Percentiles rank a stretch among this genome's conserved stretches.
Evolutionary conservation across 2,888 invertebrate genomes (phyloP).

Genomic region (Archips crataeganus): DNA sequence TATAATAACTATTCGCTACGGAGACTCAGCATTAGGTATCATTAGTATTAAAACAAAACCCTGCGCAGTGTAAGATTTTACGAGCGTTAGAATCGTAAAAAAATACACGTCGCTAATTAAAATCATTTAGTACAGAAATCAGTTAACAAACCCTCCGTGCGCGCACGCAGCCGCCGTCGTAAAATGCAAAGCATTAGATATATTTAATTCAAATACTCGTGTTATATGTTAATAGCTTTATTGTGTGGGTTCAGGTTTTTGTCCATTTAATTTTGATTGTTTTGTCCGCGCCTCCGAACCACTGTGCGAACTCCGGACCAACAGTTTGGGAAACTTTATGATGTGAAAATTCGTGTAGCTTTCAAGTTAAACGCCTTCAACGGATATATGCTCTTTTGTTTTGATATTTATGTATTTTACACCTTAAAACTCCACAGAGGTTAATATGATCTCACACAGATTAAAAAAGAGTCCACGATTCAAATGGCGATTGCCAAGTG

Average conservation of each 20-base stretch:
- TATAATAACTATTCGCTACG: neutral
- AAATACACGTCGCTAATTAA: constrained; percentile 32
- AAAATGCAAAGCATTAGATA: constrained; percentile 37
- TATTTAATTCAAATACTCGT: constrained; percentile 33
- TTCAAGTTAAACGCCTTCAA: constrained; percentile 19
- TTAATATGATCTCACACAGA: neutral
- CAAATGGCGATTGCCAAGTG: too few species aligned
- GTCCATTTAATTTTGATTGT: constrained; percentile 42
- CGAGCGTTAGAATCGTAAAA: constrained; percentile 6
- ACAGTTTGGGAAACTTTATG: constrained; percentile 38
- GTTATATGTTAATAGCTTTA: constrained; percentile 40
- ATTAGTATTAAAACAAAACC: neutral
- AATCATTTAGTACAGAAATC: constrained; percentile 38
- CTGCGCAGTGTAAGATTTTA: neutral
- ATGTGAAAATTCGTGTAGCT: constrained; percentile 41
- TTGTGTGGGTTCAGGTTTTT: constrained; percentile 32
- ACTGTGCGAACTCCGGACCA: constrained; percentile 37
- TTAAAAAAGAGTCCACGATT: neutral
- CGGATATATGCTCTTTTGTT: constrained; percentile 1
- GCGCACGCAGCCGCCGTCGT: constrained; percentile 20
- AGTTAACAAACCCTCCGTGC: constrained; percentile 34
- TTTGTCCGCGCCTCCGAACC: constrained; percentile 37
- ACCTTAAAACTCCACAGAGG: constrained; percentile 14
- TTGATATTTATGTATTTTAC: constrained; percentile 12
- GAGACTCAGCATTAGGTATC: neutral